phyloP scores from a whole-genome alignment of 2,797 vertebrate species.

The Cuculus canorus region DNA sequence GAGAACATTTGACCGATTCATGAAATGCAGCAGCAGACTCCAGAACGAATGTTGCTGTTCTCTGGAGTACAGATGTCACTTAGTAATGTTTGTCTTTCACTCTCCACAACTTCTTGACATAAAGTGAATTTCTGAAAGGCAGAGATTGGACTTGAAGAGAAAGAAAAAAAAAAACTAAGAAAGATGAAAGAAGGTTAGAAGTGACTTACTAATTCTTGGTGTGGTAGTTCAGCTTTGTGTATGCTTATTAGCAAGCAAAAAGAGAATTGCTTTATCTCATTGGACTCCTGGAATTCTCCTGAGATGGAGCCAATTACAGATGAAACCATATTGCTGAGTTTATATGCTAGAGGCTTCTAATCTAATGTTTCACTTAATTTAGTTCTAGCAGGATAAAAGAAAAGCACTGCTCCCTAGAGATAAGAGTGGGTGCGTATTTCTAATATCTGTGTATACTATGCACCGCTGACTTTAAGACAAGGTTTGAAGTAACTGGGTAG shows the following conservation, averaged over 20 bases:
- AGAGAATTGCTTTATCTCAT: neutral
- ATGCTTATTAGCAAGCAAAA: neutral
- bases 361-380: conserved; percentile 34
- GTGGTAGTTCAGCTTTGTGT: neutral
- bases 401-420: neutral
- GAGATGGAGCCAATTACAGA: conserved; percentile 6
- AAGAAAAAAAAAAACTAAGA: neutral
- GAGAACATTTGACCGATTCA: neutral
- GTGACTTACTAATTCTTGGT: neutral
- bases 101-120: neutral
- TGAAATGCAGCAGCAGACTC: neutral
- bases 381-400: conserved; percentile 12
- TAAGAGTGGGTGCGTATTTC: neutral
- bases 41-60: neutral
- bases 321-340: neutral
- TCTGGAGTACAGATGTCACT: conserved; percentile 34
- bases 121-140: neutral
- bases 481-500: neutral
- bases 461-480: neutral
- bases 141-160: neutral
- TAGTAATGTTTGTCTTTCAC: neutral
- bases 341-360: neutral
- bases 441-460: neutral
- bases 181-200: neutral
- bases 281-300: conserved; percentile 18